Base-by-base conservation (phyloP, 2,797 vertebrate genomes). In the Gephyroberyx darwinii region DNA sequence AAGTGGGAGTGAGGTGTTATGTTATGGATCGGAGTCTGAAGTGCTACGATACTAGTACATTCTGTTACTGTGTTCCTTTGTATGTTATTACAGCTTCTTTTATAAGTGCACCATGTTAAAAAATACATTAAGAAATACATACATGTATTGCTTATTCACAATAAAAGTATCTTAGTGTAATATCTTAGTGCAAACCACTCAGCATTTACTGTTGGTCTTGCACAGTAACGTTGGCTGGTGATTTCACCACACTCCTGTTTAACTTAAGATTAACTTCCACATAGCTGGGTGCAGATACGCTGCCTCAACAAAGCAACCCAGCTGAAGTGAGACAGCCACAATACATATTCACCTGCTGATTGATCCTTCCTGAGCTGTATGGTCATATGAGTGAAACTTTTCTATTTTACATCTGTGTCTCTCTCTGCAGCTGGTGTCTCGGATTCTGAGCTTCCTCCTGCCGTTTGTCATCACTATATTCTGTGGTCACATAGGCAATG, bases 401-500 rank as follows among this genome's bases (percentile, higher is more conserved):
- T 71, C 1, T 81, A 22, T 65, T 65, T 85, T 17, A n/a, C 12
- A 8, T 54, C 13, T 61, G 45, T 53, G 30, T 84, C 66, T 85
- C 45, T 64, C n/a, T 52, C 70, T 67, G 13, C 88, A 95, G 94
- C 74, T 94, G 65, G n/a, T 93, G 80, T 92, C 92, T 60, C 90
- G 87, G 74, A 84, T 94, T 35, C 81, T 94, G 65, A 78, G 85
- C 71, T 93, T 92, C 66, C 87, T 94, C 30, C 56, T 91, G 77
- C 77, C 87, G 0, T 93, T 94, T 74, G 91, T 94, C 43, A 92
- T 1, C 75, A 84, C 88, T 61, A 93, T 94, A 70, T 94, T 93
- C 86, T 92, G 91, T 57, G 93, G 94, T 61, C 93, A 91, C 81
- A 89, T 94, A 50, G 92, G 93, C 53, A 93, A 92, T 63, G 71